Conservation (phyloP, 2,113 vertebrate species). For the Sphyrna mokarran region DNA sequence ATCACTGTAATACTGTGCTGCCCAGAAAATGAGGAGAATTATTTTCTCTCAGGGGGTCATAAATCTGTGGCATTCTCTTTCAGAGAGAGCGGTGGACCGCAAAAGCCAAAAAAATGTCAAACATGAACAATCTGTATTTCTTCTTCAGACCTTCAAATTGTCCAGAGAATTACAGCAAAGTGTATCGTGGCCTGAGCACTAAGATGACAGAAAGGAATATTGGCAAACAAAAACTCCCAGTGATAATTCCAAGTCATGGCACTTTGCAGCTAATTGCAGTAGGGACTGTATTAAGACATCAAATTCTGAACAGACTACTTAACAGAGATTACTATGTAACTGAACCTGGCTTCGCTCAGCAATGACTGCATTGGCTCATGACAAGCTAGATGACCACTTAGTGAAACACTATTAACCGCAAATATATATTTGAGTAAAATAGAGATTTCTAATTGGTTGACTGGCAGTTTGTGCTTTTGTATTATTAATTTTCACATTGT, state of each 20-base stretch:
- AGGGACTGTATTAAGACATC: not conserved
- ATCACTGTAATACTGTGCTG: no score
- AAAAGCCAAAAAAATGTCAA: not conserved
- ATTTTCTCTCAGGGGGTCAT: no score
- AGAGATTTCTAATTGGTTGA: not conserved
- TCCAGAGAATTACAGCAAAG: not conserved
- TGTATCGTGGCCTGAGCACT: not conserved
- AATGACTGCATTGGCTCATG: not conserved
- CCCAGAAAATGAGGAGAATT: no score
- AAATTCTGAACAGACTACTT: not conserved
- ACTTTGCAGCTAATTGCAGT: not conserved
- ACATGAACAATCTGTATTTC: not conserved
- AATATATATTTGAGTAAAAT: not conserved
- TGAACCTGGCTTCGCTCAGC: not conserved
- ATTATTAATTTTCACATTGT: not conserved
- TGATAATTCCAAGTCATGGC: not conserved
- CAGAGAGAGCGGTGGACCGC: no score
- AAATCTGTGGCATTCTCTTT: no score
- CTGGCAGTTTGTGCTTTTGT: not conserved
- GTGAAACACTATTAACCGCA: not conserved
- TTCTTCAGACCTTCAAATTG: not conserved
- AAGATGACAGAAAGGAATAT: not conserved
- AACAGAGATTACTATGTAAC: not conserved
- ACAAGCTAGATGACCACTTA: constrained; percentile 16
- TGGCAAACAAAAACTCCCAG: not conserved